Base-by-base conservation (phyloP, 2,113 vertebrate genomes). In the Melanotaenia duboulayi region DNA sequence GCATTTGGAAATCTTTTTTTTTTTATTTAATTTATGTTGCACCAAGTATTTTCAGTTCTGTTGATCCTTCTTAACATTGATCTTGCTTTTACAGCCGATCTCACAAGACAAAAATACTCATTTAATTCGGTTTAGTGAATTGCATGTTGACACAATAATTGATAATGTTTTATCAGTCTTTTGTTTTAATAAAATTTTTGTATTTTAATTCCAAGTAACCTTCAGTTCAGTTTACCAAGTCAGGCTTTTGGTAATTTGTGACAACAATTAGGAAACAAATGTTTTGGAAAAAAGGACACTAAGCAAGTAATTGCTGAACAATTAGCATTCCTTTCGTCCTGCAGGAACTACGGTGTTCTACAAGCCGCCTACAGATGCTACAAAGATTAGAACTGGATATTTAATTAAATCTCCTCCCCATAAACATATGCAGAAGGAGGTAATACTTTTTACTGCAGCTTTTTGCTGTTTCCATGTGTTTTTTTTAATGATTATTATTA, bases 331-430 rank as follows among this genome's bases (percentile, higher is more conserved):
- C 3, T 59, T 67, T 74, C 52, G 13, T 39, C 22, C 9, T 35
- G 78, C 62, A 4, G 17, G 17, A 23, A 73, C 0, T 13, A 2
- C 84, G 0, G 55, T 57, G 4, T 90, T 93, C 56, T 91, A 92
- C 80, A 80, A 0, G 49, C 28, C n/a, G 28, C 19, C 28, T 4
- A 39, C 1, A 11, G 11, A 0, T 0, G 65, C 63, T 1, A 50
- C 4, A 5, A 81, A 90, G 74, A 14, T 93, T 17, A 84, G 82
- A 74, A 0, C 70, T 25, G 93, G 93, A 76, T 92, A 85, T 28
- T 74, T 94, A 35, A 54, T 32, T 48, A 94, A 94, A 82, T 94
- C 93, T 69, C 93, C 93, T 44, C 91, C 92, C 0, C 4, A 4
- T 0, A 82, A 22, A 4, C 10, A 0, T 5, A n/a, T 89, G 11